Evolutionary conservation across 2,113 vertebrate genomes (phyloP), one percentile per base, ranked within the genome.

Genomic region (Athene noctua): DNA sequence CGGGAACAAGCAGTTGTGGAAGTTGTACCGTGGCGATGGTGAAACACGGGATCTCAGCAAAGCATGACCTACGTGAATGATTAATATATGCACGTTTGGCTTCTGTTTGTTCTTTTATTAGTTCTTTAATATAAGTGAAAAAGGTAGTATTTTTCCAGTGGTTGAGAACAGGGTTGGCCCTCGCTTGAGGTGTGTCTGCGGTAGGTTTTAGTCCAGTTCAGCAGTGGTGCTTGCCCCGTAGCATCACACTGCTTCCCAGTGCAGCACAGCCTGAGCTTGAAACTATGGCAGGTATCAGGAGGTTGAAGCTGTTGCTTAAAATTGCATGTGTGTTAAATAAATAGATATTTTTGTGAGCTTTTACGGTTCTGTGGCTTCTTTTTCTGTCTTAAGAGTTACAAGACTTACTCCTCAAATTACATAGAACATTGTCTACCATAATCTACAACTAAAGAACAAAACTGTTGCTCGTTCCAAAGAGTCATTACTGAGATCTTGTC

Each of bases 201-300:
- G 13, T 30, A 14, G 30, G 2, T 57, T 65, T 87, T 32, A 26
- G 29, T 32, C 52, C 10, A 19, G 34, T 26, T 71, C n/a, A 27
- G 51, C 30, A 25, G 55, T 30, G 42, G 11, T 30, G 8, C 15
- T n/a, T 71, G 7, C 3, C 4, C 18, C 0, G 0, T 46, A 44
- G 30, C 30, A 54, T 80, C 34, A 1, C 6, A 1, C 3, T 20
- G 0, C 19, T 92, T 46, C 46, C 34, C 36, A 23, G 30, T 8
- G 44, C 32, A 58, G 51, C 65, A 51, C 21, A 55, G 27, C 6
- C 23, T 34, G 38, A 80, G 44, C 32, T 67, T 29, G 13, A 40
- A 38, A 29, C 44, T 55, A 3, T 1, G 27, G 61, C 16, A 67
- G 34, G 1, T 57, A 51, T 9, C 23, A 36, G 26, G 27, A 82